Base-by-base conservation (phyloP, 1,140 invertebrate genomes). In the Rhopalosiphum padi region DNA sequence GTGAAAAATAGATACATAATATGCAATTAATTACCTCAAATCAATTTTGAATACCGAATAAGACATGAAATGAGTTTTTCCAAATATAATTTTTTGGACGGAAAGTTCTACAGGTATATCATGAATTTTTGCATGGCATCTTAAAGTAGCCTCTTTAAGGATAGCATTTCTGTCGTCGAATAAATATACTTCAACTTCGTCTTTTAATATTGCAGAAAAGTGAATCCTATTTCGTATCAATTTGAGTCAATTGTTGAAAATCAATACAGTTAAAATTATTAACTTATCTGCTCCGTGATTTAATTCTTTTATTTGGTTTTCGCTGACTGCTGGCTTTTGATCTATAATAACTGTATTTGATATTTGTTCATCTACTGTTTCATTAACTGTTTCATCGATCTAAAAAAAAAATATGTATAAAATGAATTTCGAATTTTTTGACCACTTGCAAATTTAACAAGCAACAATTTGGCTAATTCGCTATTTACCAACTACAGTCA, bases 41-140 rank as follows among this genome's bases (percentile, higher is more conserved):
- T 93, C 91, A 35, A 93, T 37, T 55, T 93, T 93, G 21, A 48
- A 93, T 23, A 25, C 41, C 0, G 91, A 93, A 55, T 51, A 93
- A 8, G 91, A 93, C 83, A 37, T 86, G 4, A 41, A 41, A 85
- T 51, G 91, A n/a, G 91, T 93, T 37, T 53, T 53, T n/a, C 4
- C 48, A 51, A 93, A 85, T 41, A 93, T 55, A 18, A 93, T 93
- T 86, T 93, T 93, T 55, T 93, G 91, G 18, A 83, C 9, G 1
- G 91, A 93, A 43, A 93, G 48, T 85, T 93, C 91, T 53, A 93
- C 48, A 1, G 91, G 91, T 41, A 93, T 21, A 43, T 93, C 77
- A 41, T 53, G 68, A 41, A 93, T 83, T 53, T 3, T 41, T 21
- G 91, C 91, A 25, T 8, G 82, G n/a, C 91, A 93, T 53, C 41